Conservation (phyloP, 1,140 invertebrate species). For the Catajapyx aquilonaris region DNA sequence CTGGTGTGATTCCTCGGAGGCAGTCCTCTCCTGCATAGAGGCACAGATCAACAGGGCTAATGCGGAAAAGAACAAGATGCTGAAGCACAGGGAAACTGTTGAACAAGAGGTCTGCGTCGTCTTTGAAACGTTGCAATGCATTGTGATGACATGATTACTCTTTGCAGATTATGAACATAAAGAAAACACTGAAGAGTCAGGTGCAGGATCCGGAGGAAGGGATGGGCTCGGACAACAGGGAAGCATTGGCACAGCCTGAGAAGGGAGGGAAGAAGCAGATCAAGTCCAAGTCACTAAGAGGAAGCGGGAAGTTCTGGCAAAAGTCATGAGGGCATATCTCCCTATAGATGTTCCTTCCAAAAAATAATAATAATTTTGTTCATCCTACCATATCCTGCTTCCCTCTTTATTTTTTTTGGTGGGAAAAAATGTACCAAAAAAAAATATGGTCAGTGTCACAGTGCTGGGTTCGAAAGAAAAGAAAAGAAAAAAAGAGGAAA, state of each 20-base stretch:
- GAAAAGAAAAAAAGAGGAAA: no score
- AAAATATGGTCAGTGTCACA: no score
- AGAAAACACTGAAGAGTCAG: constrained; percentile 54
- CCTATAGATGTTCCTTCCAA: no score
- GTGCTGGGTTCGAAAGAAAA: no score
- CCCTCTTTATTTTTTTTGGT: no score
- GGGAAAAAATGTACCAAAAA: no score
- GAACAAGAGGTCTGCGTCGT: constrained; percentile 51
- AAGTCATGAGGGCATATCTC: constrained; percentile 27
- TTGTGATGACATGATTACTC: constrained; percentile 5
- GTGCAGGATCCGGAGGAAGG: constrained; percentile 39
- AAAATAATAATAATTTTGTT: no score
- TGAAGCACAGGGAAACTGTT: constrained; percentile 58
- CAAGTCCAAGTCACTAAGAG: constrained; percentile 26
- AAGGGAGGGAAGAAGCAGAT: constrained; percentile 24
- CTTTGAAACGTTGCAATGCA: constrained; percentile 4
- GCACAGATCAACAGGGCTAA: constrained; percentile 74
- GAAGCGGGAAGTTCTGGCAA: constrained; percentile 34
- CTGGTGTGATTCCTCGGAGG: constrained; percentile 81
- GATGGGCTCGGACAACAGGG: constrained; percentile 28
- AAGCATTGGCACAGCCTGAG: constrained; percentile 23
- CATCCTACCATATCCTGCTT: no score
- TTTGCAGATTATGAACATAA: constrained; percentile 47
- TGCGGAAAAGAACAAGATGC: constrained; percentile 53
- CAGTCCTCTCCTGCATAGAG: constrained; percentile 69